Conservation (phyloP, 2,797 vertebrate genomes). For the Mallotus villosus region DNA sequence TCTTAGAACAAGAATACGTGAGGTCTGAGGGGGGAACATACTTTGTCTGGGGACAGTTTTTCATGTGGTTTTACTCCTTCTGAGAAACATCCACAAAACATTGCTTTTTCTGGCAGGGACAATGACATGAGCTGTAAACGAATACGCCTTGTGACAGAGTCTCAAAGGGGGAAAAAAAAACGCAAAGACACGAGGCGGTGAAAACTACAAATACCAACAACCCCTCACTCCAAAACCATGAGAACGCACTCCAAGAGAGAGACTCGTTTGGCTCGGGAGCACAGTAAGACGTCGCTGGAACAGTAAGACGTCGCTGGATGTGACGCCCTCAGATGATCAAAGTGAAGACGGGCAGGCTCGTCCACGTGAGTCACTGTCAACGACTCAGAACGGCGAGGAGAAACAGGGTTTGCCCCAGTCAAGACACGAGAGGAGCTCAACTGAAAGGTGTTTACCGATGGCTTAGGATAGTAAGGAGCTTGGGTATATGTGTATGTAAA, state of each 20-base stretch:
- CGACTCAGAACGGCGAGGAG: neutral
- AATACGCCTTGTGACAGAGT: constrained; percentile 10
- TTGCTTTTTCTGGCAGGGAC: constrained; percentile 15
- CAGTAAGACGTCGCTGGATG: neutral
- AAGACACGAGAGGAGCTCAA: neutral
- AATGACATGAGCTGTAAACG: constrained; percentile 2
- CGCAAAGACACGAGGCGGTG: constrained; percentile 14
- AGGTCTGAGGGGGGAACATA: constrained; percentile 18
- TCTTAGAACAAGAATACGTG: constrained; percentile 7
- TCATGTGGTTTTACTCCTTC: constrained; percentile 18
- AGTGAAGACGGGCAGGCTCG: neutral
- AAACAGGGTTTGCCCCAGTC: neutral
- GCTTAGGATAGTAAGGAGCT: no score
- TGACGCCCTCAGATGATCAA: no score
- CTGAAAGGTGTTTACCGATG: no score
- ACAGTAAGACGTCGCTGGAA: no score
- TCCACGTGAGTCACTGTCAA: neutral
- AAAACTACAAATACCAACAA: constrained; percentile 29
- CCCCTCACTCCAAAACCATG: constrained; percentile 37
- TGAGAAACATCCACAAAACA: constrained; percentile 1
- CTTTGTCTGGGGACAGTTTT: constrained; percentile 4
- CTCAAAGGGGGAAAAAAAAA: constrained; percentile 7
- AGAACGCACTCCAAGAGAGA: constrained; percentile 11
- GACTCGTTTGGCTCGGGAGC: neutral
- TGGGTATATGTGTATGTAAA: no score